These are phyloP conservation scores for Eciton burchellii DNA, from an alignment of 1,140 invertebrate genomes.

Conservation along the genomic window DNA sequence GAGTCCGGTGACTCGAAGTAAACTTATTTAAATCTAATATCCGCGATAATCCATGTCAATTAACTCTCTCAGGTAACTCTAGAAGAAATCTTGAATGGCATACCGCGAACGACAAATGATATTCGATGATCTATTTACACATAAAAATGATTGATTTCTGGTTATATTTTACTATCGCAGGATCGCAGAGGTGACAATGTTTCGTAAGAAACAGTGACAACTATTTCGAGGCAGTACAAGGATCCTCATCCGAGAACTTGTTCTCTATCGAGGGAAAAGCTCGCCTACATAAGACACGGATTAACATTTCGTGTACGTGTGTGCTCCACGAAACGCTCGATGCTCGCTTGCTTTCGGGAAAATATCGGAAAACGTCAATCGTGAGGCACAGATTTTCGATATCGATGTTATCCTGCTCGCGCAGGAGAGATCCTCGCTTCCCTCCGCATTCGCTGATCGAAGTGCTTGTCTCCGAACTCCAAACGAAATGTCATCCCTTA, in stretches of 20 bases:
- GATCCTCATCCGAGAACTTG: conserved; percentile 49
- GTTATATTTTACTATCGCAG: neutral
- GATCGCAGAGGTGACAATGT: neutral
- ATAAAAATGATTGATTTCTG: neutral
- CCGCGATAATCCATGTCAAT: conserved; percentile 4
- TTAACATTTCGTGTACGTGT: too few species aligned
- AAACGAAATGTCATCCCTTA: neutral
- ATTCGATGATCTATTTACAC: neutral
- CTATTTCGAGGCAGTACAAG: conserved; percentile 12
- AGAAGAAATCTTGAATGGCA: neutral
- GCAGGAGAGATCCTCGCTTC: too few species aligned
- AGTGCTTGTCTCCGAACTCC: neutral
- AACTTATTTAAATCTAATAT: conserved; percentile 16
- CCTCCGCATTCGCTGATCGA: neutral
- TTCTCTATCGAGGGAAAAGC: neutral
- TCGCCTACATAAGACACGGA: neutral
- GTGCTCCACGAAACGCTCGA: too few species aligned
- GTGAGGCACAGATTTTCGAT: too few species aligned
- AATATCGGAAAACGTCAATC: neutral
- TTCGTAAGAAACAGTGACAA: conserved; percentile 26
- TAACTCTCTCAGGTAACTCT: neutral
- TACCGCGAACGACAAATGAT: neutral
- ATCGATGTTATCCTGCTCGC: too few species aligned
- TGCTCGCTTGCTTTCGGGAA: neutral
- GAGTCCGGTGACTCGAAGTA: conserved; percentile 15